Evolutionary conservation across 2,888 invertebrate species (phyloP).

Genomic region (Malthinus seriepunctatus): DNA sequence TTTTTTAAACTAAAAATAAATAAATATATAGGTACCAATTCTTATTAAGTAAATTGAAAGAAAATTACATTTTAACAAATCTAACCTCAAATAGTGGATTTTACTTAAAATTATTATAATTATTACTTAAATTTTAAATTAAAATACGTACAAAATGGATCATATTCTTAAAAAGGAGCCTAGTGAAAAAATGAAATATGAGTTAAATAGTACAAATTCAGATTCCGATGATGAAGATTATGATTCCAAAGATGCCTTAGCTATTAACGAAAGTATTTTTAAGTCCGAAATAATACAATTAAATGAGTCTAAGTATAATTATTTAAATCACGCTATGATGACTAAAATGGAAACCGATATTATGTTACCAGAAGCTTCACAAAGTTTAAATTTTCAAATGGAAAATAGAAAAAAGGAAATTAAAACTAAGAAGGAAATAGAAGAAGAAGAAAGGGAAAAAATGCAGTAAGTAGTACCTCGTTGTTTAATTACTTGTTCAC

Average conservation of each 20-base stretch:
- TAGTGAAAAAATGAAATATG: constrained; percentile 44
- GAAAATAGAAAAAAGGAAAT: constrained; percentile 66
- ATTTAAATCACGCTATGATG: neutral
- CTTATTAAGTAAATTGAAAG: too few relatives aligned
- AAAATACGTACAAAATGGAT: constrained; percentile 12
- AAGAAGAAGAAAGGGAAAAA: constrained; percentile 93
- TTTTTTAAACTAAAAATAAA: too few relatives aligned
- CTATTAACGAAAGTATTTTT: constrained; percentile 44
- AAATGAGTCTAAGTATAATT: neutral
- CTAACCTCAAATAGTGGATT: neutral
- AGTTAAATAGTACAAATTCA: constrained; percentile 45
- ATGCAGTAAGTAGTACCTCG: constrained; percentile 80
- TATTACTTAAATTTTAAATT: too few relatives aligned
- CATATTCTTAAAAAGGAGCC: constrained; percentile 15
- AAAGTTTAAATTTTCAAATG: constrained; percentile 21
- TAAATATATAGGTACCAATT: too few relatives aligned
- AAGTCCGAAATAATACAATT: constrained; percentile 25
- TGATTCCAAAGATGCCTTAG: constrained; percentile 45
- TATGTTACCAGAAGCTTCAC: constrained; percentile 49
- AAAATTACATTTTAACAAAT: too few relatives aligned
- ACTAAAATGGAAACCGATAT: constrained; percentile 39
- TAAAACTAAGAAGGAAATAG: constrained; percentile 79
- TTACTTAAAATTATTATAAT: too few relatives aligned
- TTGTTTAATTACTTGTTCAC: neutral
- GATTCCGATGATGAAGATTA: constrained; percentile 45